Percentiles rank a stretch among this genome's conserved stretches.
phyloP scores from a whole-genome alignment of 2,888 invertebrate genomes.

The Abrostola triplasia region DNA sequence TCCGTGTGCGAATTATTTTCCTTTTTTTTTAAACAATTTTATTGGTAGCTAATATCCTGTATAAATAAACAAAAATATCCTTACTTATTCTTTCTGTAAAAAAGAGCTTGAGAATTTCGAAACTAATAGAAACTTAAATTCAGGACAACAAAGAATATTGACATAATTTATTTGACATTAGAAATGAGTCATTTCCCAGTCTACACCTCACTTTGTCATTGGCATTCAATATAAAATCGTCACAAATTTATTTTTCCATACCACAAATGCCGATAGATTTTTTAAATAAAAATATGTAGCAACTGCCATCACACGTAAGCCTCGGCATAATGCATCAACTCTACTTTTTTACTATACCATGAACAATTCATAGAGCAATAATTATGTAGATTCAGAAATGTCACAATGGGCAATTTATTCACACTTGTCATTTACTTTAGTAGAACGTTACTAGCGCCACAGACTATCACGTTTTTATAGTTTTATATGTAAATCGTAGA shows the following conservation, averaged over 20 bases:
- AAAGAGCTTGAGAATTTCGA: too few species aligned
- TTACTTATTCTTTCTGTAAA: too few species aligned
- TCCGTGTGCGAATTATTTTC: constrained; percentile 12
- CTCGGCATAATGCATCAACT: constrained; percentile 33
- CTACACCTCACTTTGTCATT: too few species aligned
- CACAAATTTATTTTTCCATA: constrained; percentile 15
- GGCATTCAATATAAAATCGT: constrained; percentile 13
- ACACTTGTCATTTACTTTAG: constrained; percentile 49
- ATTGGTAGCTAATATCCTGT: not conserved
- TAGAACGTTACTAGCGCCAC: constrained; percentile 23
- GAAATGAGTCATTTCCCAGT: too few species aligned
- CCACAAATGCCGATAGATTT: constrained; percentile 33
- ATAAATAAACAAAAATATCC: too few species aligned
- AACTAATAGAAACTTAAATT: too few species aligned
- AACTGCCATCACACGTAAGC: constrained; percentile 36
- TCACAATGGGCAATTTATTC: constrained; percentile 55
- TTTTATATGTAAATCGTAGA: constrained; percentile 26
- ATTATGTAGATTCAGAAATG: constrained; percentile 51
- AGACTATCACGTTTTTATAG: constrained; percentile 34
- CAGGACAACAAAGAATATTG: too few species aligned
- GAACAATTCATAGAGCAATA: constrained; percentile 51
- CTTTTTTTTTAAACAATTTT: not conserved
- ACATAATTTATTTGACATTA: too few species aligned
- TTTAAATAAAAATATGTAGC: constrained; percentile 44
- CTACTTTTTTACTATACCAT: constrained; percentile 42